Evolutionary conservation across 2,113 vertebrate species (phyloP).

Genomic region (Terrapene triunguis): DNA sequence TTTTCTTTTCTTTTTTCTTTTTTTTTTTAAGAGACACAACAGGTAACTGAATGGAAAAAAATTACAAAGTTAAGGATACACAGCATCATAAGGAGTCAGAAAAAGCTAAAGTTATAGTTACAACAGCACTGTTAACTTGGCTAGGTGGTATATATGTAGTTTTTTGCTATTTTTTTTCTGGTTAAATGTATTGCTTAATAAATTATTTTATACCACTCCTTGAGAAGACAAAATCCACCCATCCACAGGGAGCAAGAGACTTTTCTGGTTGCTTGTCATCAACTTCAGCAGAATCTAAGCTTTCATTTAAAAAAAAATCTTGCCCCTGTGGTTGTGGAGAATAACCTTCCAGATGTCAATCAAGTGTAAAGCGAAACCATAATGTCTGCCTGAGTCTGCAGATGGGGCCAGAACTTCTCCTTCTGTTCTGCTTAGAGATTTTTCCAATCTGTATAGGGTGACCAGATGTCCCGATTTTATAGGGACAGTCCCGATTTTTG

Average conservation of each 20-base stretch:
- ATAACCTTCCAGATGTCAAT: conserved; percentile 6
- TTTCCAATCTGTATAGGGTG: background rate
- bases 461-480: too few relatives aligned
- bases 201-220: conserved; percentile 10
- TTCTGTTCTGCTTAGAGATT: background rate
- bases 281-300: conserved; percentile 32
- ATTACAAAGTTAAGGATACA: background rate
- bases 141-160: background rate
- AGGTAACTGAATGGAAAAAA: background rate
- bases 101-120: background rate
- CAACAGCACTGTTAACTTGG: background rate
- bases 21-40: background rate
- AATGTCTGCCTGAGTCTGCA: background rate
- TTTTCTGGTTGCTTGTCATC: background rate
- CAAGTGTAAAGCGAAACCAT: background rate
- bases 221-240: background rate
- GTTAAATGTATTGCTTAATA: background rate
- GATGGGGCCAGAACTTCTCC: conserved; percentile 2
- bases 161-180: background rate
- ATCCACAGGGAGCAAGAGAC: background rate
- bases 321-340: background rate
- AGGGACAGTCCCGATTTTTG: too few relatives aligned
- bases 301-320: background rate
- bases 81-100: background rate
- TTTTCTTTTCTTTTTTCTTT: background rate